Conservation (phyloP, 2,113 vertebrate genomes). For the Puntigrus tetrazona region DNA sequence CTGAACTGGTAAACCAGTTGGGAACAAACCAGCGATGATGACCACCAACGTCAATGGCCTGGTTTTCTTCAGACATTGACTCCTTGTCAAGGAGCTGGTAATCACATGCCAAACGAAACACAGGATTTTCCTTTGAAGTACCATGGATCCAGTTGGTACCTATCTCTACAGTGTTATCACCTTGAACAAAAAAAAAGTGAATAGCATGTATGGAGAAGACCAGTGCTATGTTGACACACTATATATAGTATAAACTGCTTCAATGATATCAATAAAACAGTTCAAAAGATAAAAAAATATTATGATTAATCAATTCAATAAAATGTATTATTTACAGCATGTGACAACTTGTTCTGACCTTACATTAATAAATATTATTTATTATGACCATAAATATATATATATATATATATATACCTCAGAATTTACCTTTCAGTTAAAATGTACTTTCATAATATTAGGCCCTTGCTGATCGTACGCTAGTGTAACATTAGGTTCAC, state of each 20-base stretch:
- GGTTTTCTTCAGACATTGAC: slow-evolving; percentile 82
- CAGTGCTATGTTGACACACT: too few species aligned
- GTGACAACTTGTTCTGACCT: neutral
- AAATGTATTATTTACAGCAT: neutral
- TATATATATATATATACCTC: too few species aligned
- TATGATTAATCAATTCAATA: neutral
- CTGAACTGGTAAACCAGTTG: slow-evolving; percentile 78
- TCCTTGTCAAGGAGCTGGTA: slow-evolving; percentile 79
- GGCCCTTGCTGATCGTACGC: neutral
- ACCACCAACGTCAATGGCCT: slow-evolving; percentile 75
- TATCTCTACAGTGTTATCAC: slow-evolving; percentile 78
- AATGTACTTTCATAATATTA: neutral
- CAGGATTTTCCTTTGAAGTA: slow-evolving; percentile 84
- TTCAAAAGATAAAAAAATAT: neutral
- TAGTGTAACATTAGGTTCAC: neutral
- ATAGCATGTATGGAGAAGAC: neutral
- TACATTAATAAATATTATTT: neutral
- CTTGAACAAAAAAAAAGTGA: slow-evolving; percentile 58
- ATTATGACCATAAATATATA: too few species aligned
- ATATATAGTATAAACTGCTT: too few species aligned
- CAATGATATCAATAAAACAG: neutral
- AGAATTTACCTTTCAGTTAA: neutral
- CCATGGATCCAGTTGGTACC: slow-evolving; percentile 98
- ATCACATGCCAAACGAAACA: slow-evolving; percentile 82
- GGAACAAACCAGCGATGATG: slow-evolving; percentile 68